Conservation (phyloP, 1,140 invertebrate genomes). For the Brachionus koreanus region DNA sequence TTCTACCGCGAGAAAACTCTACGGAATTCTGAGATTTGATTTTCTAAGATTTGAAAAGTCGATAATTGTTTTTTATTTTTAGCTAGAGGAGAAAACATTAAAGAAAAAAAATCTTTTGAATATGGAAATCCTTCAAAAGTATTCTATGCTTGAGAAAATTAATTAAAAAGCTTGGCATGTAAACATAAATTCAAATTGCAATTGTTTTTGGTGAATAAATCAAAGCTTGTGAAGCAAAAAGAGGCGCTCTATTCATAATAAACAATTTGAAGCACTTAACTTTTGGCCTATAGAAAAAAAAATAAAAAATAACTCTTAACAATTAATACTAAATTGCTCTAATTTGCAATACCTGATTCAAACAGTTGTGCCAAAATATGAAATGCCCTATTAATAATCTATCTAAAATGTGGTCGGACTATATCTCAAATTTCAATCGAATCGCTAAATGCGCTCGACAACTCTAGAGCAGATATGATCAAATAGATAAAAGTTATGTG, state of each 20-base stretch:
- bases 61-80: constrained; percentile 30
- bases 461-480: neutral
- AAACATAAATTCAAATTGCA: neutral
- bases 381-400: constrained; percentile 34
- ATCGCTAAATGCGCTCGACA: neutral
- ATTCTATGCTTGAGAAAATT: constrained; percentile 31
- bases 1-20: neutral
- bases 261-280: constrained; percentile 26
- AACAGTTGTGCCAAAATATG: neutral
- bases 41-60: constrained; percentile 23
- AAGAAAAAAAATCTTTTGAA: neutral
- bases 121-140: constrained; percentile 13
- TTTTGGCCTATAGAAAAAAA: neutral
- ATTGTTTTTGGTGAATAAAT: neutral
- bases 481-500: constrained; percentile 5
- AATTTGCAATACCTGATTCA: neutral
- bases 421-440: neutral
- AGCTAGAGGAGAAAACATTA: neutral
- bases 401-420: neutral
- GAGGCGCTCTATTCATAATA: neutral
- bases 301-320: neutral
- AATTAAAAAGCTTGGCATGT: constrained; percentile 38
- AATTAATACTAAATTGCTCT: neutral
- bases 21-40: constrained; percentile 2
- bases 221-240: neutral